Conservation (phyloP, 2,797 vertebrate genomes). For the Pangasius larnaudii region DNA sequence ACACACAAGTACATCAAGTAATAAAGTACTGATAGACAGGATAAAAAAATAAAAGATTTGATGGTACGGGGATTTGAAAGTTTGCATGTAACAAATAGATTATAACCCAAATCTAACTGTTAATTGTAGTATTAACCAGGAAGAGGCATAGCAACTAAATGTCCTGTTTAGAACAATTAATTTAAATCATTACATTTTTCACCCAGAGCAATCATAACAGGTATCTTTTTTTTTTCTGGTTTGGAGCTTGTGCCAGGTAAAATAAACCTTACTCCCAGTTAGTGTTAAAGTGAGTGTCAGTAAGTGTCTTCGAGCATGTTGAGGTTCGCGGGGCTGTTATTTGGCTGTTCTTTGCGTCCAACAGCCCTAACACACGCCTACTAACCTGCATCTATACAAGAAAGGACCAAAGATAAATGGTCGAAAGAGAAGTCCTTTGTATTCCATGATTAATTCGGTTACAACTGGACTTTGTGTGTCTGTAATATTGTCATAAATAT, state of each 20-base stretch:
- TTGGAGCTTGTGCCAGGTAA: not conserved
- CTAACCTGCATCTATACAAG: not conserved
- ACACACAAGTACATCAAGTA: not conserved
- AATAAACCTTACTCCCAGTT: not conserved
- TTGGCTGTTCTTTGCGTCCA: not conserved
- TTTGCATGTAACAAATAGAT: not conserved
- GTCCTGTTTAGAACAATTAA: not conserved
- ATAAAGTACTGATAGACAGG: not conserved
- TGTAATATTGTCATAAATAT: slow-evolving; percentile 2
- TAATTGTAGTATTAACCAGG: not conserved
- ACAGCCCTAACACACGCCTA: not conserved
- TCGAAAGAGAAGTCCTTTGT: not conserved
- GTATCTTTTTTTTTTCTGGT: not conserved
- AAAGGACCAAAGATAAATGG: not conserved
- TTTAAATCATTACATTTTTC: not conserved
- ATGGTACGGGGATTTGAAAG: too few relatives aligned
- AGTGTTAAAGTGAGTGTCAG: not conserved
- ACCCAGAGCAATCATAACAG: not conserved
- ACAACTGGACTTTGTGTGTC: not conserved
- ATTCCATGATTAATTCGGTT: not conserved
- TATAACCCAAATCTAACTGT: not conserved
- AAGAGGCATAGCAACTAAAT: not conserved
- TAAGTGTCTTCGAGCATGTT: not conserved
- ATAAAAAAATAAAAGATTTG: not conserved
- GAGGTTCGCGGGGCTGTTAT: not conserved